Conservation (phyloP, 2,888 invertebrate genomes). For the Cheilosia vernalis region DNA sequence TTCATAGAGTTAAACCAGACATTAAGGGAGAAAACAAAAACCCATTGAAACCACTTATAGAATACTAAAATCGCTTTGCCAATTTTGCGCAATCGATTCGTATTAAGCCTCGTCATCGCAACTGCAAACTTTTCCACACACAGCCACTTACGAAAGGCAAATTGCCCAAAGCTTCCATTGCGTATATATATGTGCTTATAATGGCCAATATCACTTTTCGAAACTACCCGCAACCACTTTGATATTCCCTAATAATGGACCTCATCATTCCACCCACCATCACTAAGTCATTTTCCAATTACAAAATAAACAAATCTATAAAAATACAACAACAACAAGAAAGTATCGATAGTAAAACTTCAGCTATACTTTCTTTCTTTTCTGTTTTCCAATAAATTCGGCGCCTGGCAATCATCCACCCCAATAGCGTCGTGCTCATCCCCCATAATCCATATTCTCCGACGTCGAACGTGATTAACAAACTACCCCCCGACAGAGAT, state of each 20-base stretch:
- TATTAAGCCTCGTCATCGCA: neutral
- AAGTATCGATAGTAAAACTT: slow-evolving; percentile 41
- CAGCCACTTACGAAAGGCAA: neutral
- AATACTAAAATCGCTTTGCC: too few species aligned
- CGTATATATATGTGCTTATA: neutral
- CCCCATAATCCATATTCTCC: slow-evolving; percentile 12
- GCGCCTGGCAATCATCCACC: slow-evolving; percentile 46
- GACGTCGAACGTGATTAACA: slow-evolving; percentile 23
- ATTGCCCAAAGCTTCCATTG: neutral
- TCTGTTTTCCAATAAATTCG: slow-evolving; percentile 38
- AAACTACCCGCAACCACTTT: slow-evolving; percentile 14
- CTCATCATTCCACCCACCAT: neutral
- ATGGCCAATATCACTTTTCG: slow-evolving; percentile 36
- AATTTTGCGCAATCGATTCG: neutral
- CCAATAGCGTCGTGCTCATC: slow-evolving; percentile 5
- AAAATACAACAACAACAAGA: slow-evolving; percentile 33
- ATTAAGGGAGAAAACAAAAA: too few species aligned
- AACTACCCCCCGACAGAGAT: neutral
- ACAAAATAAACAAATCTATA: slow-evolving; percentile 52
- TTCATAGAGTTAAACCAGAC: too few species aligned
- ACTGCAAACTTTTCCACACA: neutral
- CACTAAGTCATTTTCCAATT: slow-evolving; percentile 46
- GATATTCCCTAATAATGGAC: slow-evolving; percentile 25
- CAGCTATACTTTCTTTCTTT: slow-evolving; percentile 13
- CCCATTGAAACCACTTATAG: too few species aligned